phyloP scores from a whole-genome alignment of 2,797 vertebrate species.

The Telmatherina bonti region DNA sequence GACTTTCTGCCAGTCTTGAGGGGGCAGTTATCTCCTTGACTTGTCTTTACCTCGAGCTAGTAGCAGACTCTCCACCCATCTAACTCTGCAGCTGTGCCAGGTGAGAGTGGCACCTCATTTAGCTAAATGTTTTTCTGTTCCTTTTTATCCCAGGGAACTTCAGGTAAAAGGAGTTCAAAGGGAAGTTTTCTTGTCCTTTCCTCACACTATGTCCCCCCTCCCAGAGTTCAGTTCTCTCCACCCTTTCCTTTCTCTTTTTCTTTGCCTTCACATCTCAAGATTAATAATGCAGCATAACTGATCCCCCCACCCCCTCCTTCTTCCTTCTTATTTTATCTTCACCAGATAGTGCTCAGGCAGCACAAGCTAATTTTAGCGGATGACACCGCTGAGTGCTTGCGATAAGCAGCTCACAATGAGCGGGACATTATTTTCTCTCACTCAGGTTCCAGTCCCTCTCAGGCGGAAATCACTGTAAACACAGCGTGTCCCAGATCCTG shows the following conservation, averaged over 20 bases:
- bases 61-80: conserved; percentile 49
- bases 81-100: conserved; percentile 62
- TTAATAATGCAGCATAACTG: conserved; percentile 74
- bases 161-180: conserved; percentile 56
- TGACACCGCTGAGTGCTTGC: conserved; percentile 76
- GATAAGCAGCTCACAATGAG: conserved; percentile 79
- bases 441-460: conserved; percentile 62
- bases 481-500: conserved; percentile 59
- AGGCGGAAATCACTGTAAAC: conserved; percentile 73
- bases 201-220: conserved; percentile 20
- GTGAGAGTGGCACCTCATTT: conserved; percentile 68
- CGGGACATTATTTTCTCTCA: conserved; percentile 69
- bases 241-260: conserved; percentile 37
- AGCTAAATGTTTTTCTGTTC: conserved; percentile 43
- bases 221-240: conserved; percentile 39
- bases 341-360: conserved; percentile 75
- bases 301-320: conserved; percentile 35
- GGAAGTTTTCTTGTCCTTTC: conserved; percentile 58
- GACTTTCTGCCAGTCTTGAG: conserved; percentile 50
- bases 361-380: conserved; percentile 81
- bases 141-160: conserved; percentile 21
- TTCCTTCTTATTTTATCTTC: conserved; percentile 72
- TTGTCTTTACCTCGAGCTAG: conserved; percentile 52
- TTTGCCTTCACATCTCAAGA: conserved; percentile 61
- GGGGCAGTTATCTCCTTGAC: conserved; percentile 59